Conservation (phyloP, 2,113 vertebrate species). For the Hippocampus guttulatus region DNA sequence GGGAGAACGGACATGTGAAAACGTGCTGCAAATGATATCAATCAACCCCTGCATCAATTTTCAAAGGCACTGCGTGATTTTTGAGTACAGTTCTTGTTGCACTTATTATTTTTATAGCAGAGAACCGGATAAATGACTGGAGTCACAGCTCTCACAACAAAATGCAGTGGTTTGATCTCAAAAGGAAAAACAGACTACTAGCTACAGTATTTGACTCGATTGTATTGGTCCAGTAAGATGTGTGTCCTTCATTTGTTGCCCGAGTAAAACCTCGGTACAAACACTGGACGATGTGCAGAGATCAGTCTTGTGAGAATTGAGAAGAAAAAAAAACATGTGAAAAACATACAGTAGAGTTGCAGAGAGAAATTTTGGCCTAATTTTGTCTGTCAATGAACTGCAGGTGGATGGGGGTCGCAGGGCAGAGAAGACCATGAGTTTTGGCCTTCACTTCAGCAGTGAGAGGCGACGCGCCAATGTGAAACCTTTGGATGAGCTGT, state of each 20-base stretch:
- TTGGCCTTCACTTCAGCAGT: conserved; percentile 75
- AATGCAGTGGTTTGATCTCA: conserved; percentile 4
- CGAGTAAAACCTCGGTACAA: conserved; percentile 46
- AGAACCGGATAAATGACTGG: conserved; percentile 9
- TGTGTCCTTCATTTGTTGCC: conserved; percentile 21
- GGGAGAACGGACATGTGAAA: conserved; percentile 9
- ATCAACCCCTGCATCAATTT: background rate
- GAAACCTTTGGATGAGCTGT: conserved; percentile 86
- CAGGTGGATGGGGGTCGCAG: conserved; percentile 75
- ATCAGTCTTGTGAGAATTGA: conserved; percentile 12
- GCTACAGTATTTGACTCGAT: conserved; percentile 10
- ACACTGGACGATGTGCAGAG: conserved; percentile 21
- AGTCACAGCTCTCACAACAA: conserved; percentile 12
- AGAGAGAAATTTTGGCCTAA: conserved; percentile 9
- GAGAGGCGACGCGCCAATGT: conserved; percentile 73
- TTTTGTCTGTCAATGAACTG: conserved; percentile 73
- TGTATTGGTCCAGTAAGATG: conserved; percentile 17
- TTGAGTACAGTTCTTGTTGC: background rate
- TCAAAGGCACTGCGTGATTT: conserved; percentile 11
- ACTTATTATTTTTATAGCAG: conserved; percentile 7
- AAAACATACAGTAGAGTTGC: conserved; percentile 10
- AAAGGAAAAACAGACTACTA: conserved; percentile 13
- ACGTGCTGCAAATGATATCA: background rate
- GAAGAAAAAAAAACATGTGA: background rate
- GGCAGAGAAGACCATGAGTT: conserved; percentile 84